These are phyloP conservation scores for Holcopasites calliopsidis DNA, from an alignment of 1,140 invertebrate species.

Conservation along the genomic window DNA sequence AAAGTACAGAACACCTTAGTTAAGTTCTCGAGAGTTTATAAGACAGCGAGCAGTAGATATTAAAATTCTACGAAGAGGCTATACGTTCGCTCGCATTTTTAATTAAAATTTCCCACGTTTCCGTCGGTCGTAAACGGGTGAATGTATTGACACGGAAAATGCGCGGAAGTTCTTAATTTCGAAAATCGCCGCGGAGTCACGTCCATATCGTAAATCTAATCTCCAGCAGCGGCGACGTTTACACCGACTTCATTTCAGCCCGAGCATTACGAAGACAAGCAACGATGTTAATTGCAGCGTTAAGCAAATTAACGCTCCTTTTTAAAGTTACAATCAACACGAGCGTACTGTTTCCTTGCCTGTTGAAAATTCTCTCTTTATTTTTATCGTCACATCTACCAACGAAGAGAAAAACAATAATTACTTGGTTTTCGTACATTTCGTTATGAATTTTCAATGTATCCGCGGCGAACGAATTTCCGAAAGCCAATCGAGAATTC, in stretches of 20 bases:
- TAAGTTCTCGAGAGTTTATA: neutral
- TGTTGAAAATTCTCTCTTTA: too few relatives aligned
- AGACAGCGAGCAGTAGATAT: neutral
- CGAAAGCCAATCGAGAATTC: too few relatives aligned
- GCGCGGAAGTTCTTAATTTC: conserved; percentile 1
- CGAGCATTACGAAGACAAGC: neutral
- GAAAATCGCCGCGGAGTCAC: conserved; percentile 6
- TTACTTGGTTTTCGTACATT: too few relatives aligned
- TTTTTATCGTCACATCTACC: too few relatives aligned
- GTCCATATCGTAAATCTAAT: conserved; percentile 12
- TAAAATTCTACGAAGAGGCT: neutral
- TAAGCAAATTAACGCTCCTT: neutral
- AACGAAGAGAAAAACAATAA: too few relatives aligned
- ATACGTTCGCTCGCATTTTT: neutral
- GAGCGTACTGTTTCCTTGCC: neutral
- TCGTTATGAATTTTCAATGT: too few relatives aligned
- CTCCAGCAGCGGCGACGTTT: neutral
- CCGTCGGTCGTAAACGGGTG: neutral
- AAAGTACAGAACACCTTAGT: neutral
- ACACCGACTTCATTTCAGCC: conserved; percentile 5
- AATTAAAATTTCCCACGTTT: conserved; percentile 15
- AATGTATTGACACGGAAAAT: conserved; percentile 5
- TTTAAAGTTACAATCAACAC: neutral
- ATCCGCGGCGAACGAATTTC: too few relatives aligned
- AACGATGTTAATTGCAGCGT: neutral